Evolutionary conservation across 2,797 vertebrate species (phyloP).

Genomic region (Anguilla megastoma): DNA sequence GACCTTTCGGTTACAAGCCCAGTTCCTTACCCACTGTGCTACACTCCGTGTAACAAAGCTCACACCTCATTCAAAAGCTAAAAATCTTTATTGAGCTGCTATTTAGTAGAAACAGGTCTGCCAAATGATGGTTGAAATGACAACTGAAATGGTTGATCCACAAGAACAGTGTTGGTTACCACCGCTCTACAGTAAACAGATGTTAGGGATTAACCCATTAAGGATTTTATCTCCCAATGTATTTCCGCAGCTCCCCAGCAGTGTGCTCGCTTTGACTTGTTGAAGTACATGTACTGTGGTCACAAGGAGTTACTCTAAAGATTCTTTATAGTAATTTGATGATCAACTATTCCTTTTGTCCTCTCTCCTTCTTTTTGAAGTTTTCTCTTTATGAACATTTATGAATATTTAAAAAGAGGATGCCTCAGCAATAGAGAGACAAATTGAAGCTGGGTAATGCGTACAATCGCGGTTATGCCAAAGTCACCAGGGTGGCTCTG

Average conservation of each 20-base stretch:
- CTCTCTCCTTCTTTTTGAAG: neutral
- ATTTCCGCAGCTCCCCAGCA: neutral
- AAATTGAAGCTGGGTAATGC: neutral
- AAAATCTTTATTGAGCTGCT: too few species aligned
- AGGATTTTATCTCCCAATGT: too few species aligned
- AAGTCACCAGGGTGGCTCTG: neutral
- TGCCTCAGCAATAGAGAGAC: neutral
- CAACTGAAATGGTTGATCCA: too few species aligned
- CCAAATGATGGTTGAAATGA: too few species aligned
- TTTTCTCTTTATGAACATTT: neutral
- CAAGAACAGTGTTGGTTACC: too few species aligned
- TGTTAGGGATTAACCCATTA: too few species aligned
- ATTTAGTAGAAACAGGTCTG: too few species aligned
- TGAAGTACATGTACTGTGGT: neutral
- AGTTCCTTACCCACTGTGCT: too few species aligned
- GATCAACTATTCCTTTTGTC: neutral
- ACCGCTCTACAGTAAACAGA: too few species aligned
- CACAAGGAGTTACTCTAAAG: neutral
- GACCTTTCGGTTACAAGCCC: too few species aligned
- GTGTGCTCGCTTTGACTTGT: neutral
- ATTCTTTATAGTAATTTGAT: neutral
- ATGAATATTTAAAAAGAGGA: neutral
- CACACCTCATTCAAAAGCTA: too few species aligned
- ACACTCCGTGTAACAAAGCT: too few species aligned
- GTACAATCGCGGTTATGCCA: neutral